These are phyloP conservation scores for Crotalus viridis DNA, from an alignment of 2,113 vertebrate genomes.

Conservation along the genomic window DNA sequence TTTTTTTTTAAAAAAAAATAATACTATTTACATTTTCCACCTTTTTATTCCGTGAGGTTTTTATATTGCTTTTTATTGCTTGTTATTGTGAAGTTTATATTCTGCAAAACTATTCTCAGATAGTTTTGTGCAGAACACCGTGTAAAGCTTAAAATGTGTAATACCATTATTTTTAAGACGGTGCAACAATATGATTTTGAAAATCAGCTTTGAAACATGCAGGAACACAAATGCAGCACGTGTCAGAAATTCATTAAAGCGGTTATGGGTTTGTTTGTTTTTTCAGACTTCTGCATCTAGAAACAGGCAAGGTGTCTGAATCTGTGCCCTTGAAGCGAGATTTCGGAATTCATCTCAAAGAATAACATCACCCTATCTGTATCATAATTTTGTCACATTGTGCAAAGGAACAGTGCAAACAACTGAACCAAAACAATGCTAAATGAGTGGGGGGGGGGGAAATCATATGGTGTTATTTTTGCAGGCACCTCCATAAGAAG, in stretches of 20 bases:
- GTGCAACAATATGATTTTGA: neutral
- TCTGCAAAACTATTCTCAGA: neutral
- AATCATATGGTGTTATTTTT: neutral
- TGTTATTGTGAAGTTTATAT: neutral
- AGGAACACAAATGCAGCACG: neutral
- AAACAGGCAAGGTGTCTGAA: neutral
- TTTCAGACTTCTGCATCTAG: neutral
- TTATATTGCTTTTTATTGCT: neutral
- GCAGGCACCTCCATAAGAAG: neutral
- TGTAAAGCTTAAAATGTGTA: neutral
- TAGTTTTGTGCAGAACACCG: neutral
- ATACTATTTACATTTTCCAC: neutral
- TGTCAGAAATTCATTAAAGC: neutral
- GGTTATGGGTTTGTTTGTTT: neutral
- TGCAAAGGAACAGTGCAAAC: neutral
- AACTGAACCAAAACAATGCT: neutral
- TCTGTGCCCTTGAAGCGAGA: neutral
- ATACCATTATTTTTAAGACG: neutral
- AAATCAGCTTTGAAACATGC: neutral
- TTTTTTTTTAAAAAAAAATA: neutral
- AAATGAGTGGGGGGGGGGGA: neutral
- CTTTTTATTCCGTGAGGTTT: neutral
- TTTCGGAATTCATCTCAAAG: neutral
- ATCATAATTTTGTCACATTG: neutral
- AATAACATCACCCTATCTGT: neutral